Conservation (phyloP, 2,113 vertebrate species). For the Gymnorhina tibicen region DNA sequence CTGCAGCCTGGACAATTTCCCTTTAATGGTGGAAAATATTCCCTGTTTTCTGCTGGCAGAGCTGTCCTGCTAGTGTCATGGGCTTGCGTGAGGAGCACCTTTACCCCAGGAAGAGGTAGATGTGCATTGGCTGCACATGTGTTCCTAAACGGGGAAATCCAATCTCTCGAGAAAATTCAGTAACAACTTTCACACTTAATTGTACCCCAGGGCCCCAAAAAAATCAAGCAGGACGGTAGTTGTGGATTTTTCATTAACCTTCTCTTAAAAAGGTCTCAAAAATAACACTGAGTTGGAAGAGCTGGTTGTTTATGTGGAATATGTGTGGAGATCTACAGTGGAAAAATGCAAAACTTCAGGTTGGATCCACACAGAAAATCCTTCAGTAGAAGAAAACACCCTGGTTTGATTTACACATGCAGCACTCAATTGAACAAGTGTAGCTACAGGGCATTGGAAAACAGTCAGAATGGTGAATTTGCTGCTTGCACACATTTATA, state of each 20-base stretch:
- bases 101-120: not conserved
- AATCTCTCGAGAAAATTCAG: slow-evolving; percentile 46
- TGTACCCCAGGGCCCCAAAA: slow-evolving; percentile 6
- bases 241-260: slow-evolving; percentile 11
- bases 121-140: not conserved
- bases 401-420: slow-evolving; percentile 49
- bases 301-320: not conserved
- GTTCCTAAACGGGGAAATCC: slow-evolving; percentile 7
- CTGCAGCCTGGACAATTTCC: not conserved
- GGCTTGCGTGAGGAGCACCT: not conserved
- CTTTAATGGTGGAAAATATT: not conserved
- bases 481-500: slow-evolving; percentile 17
- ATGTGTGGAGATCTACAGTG: not conserved
- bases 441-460: slow-evolving; percentile 62
- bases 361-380: not conserved
- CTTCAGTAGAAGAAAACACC: not conserved
- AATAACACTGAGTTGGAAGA: not conserved
- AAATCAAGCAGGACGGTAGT: not conserved
- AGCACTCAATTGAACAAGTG: slow-evolving; percentile 57
- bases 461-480: slow-evolving; percentile 56
- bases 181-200: slow-evolving; percentile 27
- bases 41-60: not conserved
- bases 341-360: not conserved
- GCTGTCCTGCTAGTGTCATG: not conserved
- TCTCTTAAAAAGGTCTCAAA: not conserved